Evolutionary conservation across 1,140 invertebrate genomes (phyloP).

Genomic region (Brachionus rotundiformis): DNA sequence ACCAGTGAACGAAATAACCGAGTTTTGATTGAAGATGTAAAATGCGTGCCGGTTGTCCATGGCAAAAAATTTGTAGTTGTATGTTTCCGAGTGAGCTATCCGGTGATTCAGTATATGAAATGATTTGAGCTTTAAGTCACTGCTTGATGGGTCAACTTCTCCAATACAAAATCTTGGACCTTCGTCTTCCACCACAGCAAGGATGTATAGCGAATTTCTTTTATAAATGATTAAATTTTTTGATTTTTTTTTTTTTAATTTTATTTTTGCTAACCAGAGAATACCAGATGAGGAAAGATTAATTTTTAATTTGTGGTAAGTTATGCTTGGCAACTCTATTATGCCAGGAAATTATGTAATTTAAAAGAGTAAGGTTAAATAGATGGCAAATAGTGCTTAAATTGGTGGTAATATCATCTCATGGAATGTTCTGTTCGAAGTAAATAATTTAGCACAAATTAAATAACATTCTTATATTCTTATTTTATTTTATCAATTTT

Average conservation of each 20-base stretch:
- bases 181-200: slow-evolving; percentile 30
- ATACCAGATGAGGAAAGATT: no score
- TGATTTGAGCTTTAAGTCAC: slow-evolving; percentile 6
- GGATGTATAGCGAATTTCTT: slow-evolving; percentile 43
- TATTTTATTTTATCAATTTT: no score
- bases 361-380: no score
- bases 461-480: no score
- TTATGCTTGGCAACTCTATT: no score
- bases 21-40: slow-evolving; percentile 30
- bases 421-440: no score
- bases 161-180: slow-evolving; percentile 18
- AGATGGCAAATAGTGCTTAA: no score
- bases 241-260: not conserved
- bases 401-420: no score
- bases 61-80: slow-evolving; percentile 13
- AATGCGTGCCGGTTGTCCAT: slow-evolving; percentile 44
- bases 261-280: no score
- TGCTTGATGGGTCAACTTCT: slow-evolving; percentile 35
- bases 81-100: not conserved
- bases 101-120: slow-evolving; percentile 21
- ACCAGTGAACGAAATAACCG: slow-evolving; percentile 40
- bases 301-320: no score
- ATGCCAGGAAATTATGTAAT: no score
- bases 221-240: not conserved
- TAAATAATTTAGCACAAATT: no score